Evolutionary conservation across 2,888 invertebrate species (phyloP).

Genomic region (Diabrotica balteata): DNA sequence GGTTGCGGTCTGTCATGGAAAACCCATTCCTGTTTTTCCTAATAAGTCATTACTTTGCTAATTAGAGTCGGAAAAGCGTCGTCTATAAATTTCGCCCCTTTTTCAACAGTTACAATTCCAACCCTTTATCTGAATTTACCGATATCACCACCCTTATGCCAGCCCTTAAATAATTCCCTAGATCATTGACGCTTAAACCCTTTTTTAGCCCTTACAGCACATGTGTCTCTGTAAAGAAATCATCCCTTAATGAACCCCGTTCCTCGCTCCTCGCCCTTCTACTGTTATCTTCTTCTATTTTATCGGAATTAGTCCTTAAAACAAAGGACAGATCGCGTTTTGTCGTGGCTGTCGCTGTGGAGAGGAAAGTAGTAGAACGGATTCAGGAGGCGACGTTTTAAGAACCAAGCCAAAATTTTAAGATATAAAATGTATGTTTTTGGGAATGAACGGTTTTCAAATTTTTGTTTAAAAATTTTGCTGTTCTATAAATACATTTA

Average conservation of each 20-base stretch:
- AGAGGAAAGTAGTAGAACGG: neutral
- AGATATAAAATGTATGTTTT: too few species aligned
- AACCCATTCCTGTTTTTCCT: conserved; percentile 44
- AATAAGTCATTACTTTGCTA: conserved; percentile 55
- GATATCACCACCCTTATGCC: conserved; percentile 54
- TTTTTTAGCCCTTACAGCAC: conserved; percentile 54
- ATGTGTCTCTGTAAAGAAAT: conserved; percentile 50
- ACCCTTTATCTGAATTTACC: conserved; percentile 57
- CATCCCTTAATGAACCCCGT: conserved; percentile 36
- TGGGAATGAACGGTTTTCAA: too few species aligned
- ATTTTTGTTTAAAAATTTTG: too few species aligned
- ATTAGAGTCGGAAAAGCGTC: conserved; percentile 53
- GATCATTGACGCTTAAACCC: conserved; percentile 58
- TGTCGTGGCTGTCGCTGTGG: conserved; percentile 22
- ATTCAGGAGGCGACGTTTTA: neutral
- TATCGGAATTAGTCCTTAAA: conserved; percentile 14
- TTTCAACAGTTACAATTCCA: conserved; percentile 49
- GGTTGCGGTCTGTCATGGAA: conserved; percentile 36
- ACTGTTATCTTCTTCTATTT: conserved; percentile 21
- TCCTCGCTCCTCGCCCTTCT: conserved; percentile 22
- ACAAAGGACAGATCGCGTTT: conserved; percentile 26
- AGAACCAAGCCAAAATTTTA: neutral
- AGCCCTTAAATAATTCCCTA: conserved; percentile 56
- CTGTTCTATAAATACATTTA: too few species aligned
- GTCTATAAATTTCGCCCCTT: conserved; percentile 54